Evolutionary conservation across 2,113 vertebrate genomes (phyloP), one percentile per base, ranked within the genome.

Genomic region (Lophotis ruficrista): DNA sequence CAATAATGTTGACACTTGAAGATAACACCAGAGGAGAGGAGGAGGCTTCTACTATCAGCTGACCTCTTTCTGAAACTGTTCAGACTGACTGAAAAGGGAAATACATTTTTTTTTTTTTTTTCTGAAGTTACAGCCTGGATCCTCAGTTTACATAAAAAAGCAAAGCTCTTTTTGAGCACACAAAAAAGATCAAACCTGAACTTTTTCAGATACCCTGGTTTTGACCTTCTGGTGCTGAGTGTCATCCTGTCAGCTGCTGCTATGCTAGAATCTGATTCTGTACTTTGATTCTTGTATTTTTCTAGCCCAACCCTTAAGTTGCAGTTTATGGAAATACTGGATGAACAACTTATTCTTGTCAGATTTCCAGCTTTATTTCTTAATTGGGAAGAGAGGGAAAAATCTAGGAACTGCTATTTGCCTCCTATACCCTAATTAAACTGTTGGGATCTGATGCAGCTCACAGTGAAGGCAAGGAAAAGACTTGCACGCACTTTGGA

Each of bases 21-120:
- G 33, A 70, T 82, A 58, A 45, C 7, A 56, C 56, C 83, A 62
- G 95, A 96, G 94, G 83, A 61, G 48, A 31, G 33, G 1, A 58
- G 41, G 48, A 45, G 54, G 24, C 21, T 91, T 47, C 84, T 56
- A 56, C 77, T 87, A 69, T 88, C 87, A 94, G 90, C 72, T 88
- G 78, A 24, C 84, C 87, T 91, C 76, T 89, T 94, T 77, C 64
- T 66, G 57, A 81, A 96, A 83, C 61, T 89, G 31, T 82, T 91
- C 75, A 38, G 62, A 43, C 3, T 38, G 33, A 62, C 37, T 17
- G 68, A 71, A 94, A 94, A 71, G 92, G 94, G 84, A 94, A 97
- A 90, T 73, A 28, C 0, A 11, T 4, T 41, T 41, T 41, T 41
- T 41, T 41, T 41, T 68, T 62, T 60, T 57, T 53, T 79, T 51